Evolutionary conservation across 2,113 vertebrate species (phyloP).

Genomic region (Oryzias javanicus): DNA sequence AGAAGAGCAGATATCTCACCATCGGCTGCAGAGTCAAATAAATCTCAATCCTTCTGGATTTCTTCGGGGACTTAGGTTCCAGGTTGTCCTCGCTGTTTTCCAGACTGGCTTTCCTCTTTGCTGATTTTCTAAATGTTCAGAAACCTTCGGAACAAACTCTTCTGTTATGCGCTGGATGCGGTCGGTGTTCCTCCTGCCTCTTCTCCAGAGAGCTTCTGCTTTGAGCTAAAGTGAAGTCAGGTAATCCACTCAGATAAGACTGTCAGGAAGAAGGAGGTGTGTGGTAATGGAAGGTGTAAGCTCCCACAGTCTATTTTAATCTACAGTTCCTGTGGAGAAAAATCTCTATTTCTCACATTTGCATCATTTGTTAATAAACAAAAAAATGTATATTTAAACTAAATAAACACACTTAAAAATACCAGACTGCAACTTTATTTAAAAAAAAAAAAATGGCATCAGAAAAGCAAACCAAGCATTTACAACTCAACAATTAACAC

Average conservation of each 20-base stretch:
- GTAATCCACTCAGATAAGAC: constrained; percentile 64
- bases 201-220: not conserved
- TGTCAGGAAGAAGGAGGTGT: constrained; percentile 11
- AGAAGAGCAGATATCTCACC: constrained; percentile 34
- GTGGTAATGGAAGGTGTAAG: constrained; percentile 23
- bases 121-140: not conserved
- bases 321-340: not conserved
- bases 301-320: constrained; percentile 39
- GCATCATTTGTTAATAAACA: not conserved
- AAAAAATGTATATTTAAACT: not conserved
- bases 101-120: constrained; percentile 13
- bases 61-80: constrained; percentile 22
- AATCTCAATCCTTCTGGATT: constrained; percentile 38
- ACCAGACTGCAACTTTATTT: not conserved
- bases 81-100: constrained; percentile 14
- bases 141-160: not conserved
- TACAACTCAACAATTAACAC: not conserved
- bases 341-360: no score
- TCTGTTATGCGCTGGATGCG: not conserved
- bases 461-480: not conserved
- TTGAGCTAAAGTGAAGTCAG: constrained; percentile 17
- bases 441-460: not conserved
- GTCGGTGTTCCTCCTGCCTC: rapidly evolving
- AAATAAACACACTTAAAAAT: not conserved
- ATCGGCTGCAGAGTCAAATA: constrained; percentile 40